A percentile compares a stretch with the other conserved stretches of the same genome.
Conservation (phyloP, 2,797 vertebrate species). For the Mus caroli region DNA sequence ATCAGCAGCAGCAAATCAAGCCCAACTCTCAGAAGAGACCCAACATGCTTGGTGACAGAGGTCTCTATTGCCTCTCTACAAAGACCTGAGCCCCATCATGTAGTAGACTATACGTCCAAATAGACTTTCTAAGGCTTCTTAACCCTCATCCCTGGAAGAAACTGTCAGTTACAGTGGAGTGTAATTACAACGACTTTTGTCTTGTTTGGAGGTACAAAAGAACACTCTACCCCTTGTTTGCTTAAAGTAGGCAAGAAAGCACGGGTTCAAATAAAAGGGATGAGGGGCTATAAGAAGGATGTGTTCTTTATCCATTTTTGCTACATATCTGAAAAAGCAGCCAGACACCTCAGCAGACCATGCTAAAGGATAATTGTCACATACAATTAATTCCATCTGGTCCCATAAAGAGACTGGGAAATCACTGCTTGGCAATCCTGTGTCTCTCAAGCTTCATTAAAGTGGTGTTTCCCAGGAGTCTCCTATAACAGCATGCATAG, state of each 20-base stretch:
- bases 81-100: neutral
- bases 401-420: neutral
- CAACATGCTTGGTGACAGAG: neutral
- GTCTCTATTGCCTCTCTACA: neutral
- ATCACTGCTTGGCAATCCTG: neutral
- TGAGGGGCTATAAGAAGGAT: neutral
- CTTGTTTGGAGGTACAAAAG: neutral
- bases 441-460: slow-evolving; percentile 32
- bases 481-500: slow-evolving; percentile 59
- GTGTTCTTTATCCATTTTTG: neutral
- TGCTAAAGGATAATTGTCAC: neutral
- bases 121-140: neutral
- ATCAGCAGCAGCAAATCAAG: neutral
- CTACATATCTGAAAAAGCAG: neutral
- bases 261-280: slow-evolving; percentile 16
- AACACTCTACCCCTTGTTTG: neutral
- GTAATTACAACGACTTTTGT: neutral
- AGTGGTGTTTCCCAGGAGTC: slow-evolving; percentile 54
- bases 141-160: neutral
- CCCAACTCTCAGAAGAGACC: neutral
- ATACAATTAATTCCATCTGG: slow-evolving; percentile 52
- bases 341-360: neutral
- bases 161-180: too few relatives aligned
- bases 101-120: neutral
- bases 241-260: neutral